Evolutionary conservation across 2,888 invertebrate species (phyloP), one percentile per base, ranked within the genome.

Genomic region (Hemaris fuciformis): DNA sequence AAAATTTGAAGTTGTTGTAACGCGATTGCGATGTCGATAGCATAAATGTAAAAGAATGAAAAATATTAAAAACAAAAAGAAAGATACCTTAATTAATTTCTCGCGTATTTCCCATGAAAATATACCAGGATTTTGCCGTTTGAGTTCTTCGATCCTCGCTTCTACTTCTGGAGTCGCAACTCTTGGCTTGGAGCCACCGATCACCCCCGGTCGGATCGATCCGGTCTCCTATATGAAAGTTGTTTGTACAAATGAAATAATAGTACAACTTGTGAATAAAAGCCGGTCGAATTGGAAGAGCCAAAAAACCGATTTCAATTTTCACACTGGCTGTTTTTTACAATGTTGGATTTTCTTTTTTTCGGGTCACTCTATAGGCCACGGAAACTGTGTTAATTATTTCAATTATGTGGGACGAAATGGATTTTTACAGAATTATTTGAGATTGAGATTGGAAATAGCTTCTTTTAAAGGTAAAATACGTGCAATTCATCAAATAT

Each of bases 21-120:
- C 0, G n/a, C 38, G 38, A 48, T 15, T 5, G n/a, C 1, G 0
- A 15, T 0, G 2, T 25, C 6, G 4, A 18, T 10, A 6, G n/a
- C 1, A 6, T 23, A 13, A 22, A n/a, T n/a, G 15, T 38, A 20
- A 10, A 45, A 27, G 3, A 58, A 23, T 20, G 25, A 42, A 45
- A 41, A 42, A 59, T 25, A 59, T 59, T 31, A 59, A 31, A 41
- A 27, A 31, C 7, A 27, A 10, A 25, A 45, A 45, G 27, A 43
- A 27, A 2, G 15, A 64, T 81, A 91, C 98, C 94, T 98, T 97
- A 73, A 98, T 96, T 63, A 98, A 93, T 81, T 96, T 95, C 81
- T 99, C 98, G 56, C 98, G 94, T 76, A 99, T 98, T 88, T 99
- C 99, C 97, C 98, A 98, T 60, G 97, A 97, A 91, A 98, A 98